Evolutionary conservation across 2,797 vertebrate genomes (phyloP).

Genomic region (Karalla daura): DNA sequence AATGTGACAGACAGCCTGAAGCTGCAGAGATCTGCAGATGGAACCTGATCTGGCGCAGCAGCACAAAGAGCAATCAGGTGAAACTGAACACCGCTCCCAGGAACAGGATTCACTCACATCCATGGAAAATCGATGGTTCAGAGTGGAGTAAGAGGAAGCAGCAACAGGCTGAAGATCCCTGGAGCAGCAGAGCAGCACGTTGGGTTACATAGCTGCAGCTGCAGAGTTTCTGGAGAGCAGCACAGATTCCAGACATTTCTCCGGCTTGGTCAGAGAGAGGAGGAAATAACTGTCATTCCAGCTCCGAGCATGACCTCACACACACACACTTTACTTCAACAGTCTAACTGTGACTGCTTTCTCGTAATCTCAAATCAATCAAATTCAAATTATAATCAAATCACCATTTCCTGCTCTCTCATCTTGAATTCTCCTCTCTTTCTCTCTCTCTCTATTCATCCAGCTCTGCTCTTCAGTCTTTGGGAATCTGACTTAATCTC

Average conservation of each 20-base stretch:
- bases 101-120: constrained; percentile 65
- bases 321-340: not conserved
- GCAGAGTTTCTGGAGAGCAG: constrained; percentile 30
- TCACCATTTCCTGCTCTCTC: constrained; percentile 13
- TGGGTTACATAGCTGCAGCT: no score
- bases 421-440: not conserved
- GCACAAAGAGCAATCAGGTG: constrained; percentile 42
- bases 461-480: no score
- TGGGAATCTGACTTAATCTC: no score
- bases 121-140: constrained; percentile 65
- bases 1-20: no score
- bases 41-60: constrained; percentile 55
- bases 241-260: constrained; percentile 60
- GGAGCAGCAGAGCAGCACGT: constrained; percentile 4
- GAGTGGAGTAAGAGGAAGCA: constrained; percentile 53
- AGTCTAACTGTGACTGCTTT: constrained; percentile 24
- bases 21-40: no score
- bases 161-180: constrained; percentile 23
- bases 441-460: constrained; percentile 23
- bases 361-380: constrained; percentile 9
- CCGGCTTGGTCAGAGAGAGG: constrained; percentile 51
- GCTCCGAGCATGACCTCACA: constrained; percentile 66
- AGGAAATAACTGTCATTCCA: constrained; percentile 82
- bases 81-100: constrained; percentile 63
- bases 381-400: constrained; percentile 25